phyloP scores from a whole-genome alignment of 2,113 vertebrate genomes.

The Tachuris rubrigastra region DNA sequence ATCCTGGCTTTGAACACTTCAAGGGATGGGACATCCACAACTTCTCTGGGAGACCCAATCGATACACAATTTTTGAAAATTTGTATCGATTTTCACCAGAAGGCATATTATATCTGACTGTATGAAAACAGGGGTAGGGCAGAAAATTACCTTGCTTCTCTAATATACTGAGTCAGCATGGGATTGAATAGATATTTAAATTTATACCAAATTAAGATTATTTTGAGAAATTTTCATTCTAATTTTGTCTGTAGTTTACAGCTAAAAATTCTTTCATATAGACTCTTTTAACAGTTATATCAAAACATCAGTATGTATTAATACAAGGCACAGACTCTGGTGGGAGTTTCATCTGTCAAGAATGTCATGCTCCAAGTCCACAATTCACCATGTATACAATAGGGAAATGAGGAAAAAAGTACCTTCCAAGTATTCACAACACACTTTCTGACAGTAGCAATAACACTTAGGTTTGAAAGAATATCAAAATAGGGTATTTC shows the following conservation, averaged over 20 bases:
- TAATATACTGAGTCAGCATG: neutral
- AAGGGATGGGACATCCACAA: too few species aligned
- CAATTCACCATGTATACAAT: neutral
- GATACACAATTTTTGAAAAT: neutral
- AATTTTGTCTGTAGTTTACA: neutral
- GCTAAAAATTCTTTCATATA: neutral
- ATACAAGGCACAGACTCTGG: neutral
- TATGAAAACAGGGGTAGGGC: neutral
- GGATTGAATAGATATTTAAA: neutral
- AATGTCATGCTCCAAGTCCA: neutral
- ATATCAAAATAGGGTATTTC: neutral
- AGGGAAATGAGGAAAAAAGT: neutral
- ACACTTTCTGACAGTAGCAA: constrained; percentile 37
- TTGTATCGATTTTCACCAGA: neutral
- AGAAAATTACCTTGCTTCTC: neutral
- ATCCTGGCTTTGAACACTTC: neutral
- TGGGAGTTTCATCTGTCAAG: constrained; percentile 41
- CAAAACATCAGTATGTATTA: neutral
- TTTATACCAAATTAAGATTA: neutral
- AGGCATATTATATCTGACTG: neutral
- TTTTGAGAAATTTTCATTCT: neutral
- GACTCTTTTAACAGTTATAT: neutral
- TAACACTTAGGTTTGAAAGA: constrained; percentile 41
- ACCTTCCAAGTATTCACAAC: constrained; percentile 38
- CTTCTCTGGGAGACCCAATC: too few species aligned